These are phyloP conservation scores for Strongylocentrotus purpuratus DNA, from an alignment of 35 echinoderm and acorn worm species.

Conservation along the genomic window DNA sequence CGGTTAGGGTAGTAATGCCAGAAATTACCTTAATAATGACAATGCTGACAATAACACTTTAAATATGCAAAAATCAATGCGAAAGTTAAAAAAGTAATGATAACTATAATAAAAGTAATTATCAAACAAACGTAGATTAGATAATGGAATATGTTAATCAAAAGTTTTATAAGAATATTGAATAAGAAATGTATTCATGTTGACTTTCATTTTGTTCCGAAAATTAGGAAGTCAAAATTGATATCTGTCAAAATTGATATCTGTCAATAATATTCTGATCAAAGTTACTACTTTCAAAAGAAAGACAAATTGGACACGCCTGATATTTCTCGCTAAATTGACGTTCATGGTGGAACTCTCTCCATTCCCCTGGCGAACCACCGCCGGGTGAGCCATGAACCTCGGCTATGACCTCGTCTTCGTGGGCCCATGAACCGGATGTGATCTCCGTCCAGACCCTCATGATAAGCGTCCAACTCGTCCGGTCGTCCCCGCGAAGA, in stretches of 20 bases:
- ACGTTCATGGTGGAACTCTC: background rate
- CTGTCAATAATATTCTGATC: background rate
- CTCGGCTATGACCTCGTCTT: background rate
- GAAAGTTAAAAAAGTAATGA: no score
- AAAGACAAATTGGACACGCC: background rate
- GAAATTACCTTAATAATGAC: no score
- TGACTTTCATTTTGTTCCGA: no score
- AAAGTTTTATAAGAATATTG: no score
- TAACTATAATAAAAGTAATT: no score
- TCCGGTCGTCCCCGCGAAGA: background rate
- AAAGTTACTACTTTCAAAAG: background rate
- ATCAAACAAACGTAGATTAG: no score
- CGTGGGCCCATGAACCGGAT: background rate
- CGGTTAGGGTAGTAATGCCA: no score
- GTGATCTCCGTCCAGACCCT: background rate
- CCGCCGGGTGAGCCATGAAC: background rate
- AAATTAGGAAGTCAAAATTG: background rate
- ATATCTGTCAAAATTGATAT: background rate
- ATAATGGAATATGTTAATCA: no score
- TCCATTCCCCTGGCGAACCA: constrained; percentile 7
- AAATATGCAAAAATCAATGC: no score
- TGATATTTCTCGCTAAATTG: constrained; percentile 6
- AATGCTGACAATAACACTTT: no score
- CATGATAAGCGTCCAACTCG: background rate
- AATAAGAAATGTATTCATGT: no score